Conservation (phyloP, 92 coral and sea anemone genomes). For the Anthopleura xanthogrammica region DNA sequence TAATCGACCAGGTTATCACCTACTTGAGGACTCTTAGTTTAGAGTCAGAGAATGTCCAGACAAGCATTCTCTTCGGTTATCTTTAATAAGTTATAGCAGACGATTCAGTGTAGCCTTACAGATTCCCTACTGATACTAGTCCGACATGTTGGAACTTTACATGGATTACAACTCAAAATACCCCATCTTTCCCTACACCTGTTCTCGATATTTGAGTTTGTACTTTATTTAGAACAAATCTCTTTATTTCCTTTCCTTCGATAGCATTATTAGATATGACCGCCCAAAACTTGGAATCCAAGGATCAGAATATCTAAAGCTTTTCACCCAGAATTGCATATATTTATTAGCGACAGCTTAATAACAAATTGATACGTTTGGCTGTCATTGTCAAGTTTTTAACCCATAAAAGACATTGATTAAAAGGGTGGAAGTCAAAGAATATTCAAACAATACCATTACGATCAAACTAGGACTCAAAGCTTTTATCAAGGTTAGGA, state of each 20-base stretch:
- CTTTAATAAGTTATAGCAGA: slow-evolving; percentile 22
- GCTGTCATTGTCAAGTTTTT: slow-evolving; percentile 4
- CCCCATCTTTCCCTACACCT: not conserved
- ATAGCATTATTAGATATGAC: not conserved
- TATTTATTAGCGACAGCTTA: slow-evolving; percentile 1
- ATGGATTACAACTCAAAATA: not conserved
- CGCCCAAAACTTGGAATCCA: not conserved
- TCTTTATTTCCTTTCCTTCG: not conserved
- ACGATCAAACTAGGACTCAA: not conserved
- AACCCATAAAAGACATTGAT: not conserved
- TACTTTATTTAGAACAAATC: not conserved
- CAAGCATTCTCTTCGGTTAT: slow-evolving; percentile 17
- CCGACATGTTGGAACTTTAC: not conserved
- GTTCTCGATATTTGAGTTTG: not conserved
- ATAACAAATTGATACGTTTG: not conserved
- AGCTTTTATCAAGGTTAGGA: slow-evolving; percentile 8
- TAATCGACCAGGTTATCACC: slow-evolving; percentile 24
- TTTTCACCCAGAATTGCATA: slow-evolving; percentile 1
- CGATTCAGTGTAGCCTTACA: slow-evolving; percentile 30
- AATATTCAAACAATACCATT: not conserved
- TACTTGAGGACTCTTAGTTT: slow-evolving; percentile 13
- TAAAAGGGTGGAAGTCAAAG: slow-evolving; percentile 4
- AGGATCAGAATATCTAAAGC: not conserved
- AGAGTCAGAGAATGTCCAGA: slow-evolving; percentile 24
- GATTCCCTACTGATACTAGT: slow-evolving; percentile 20